Evolutionary conservation across 2,113 vertebrate species (phyloP), one percentile per base, ranked within the genome.

Genomic region (Falco punctatus): DNA sequence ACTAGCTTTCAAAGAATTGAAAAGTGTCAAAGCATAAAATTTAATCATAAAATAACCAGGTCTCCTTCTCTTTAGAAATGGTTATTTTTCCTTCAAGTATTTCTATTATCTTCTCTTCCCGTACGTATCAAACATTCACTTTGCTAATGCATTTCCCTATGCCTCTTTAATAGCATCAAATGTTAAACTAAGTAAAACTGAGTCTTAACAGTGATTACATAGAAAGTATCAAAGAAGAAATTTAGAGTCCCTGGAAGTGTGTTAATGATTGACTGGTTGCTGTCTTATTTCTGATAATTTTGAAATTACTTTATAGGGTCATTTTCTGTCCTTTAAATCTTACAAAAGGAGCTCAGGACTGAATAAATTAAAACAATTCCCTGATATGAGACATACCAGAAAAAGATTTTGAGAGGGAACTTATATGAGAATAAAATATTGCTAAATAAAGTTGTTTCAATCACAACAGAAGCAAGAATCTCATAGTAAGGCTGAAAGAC

Each of bases 1-100:
- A 26, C 23, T 81, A 81, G 44, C 52, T 92, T 93, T 96, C 69
- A 88, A 81, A 92, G 83, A 95, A 89, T 27, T 94, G 44, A 93
- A 67, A 78, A 92, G 5, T 84, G 69, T 64, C 80, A 96, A 94
- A 92, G 69, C 72, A 91, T 79, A 71, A 92, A 84, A 96, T 84
- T 74, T 92, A 95, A 89, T 93, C 88, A 79, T 88, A 91, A 91
- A 86, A 19, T 21, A 91, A 42, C 18, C n/a, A 67, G 11, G 35
- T 46, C 46, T 58, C 10, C 19, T 67, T 51, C 52, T 88, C 30
- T 80, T 72, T 82, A 92, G 70, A 92, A 92, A 90, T 7, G 16
- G 24, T 52, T 95, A 33, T 78, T 96, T 88, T 96, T 91, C 27
- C 26, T 88, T 81, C 48, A 95, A 74, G 44, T 52, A 66, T 91